Conservation (phyloP, 2,113 vertebrate genomes). For the Dunckerocampus dactyliophorus region DNA sequence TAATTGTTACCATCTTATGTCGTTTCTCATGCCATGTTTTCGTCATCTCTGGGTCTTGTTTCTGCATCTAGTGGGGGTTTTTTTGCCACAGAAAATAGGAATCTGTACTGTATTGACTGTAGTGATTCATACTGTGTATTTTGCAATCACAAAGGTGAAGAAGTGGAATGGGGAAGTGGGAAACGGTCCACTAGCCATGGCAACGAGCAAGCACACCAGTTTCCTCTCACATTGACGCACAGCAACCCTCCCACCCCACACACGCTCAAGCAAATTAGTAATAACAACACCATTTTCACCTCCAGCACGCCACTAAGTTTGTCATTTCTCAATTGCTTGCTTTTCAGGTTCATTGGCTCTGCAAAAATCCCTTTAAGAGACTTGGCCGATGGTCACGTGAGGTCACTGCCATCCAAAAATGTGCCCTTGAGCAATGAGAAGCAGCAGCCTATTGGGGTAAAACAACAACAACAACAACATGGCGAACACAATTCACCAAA, state of each 20-base stretch:
- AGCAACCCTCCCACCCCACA: no score
- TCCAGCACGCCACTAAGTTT: background rate
- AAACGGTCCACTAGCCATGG: background rate
- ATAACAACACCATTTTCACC: background rate
- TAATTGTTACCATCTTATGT: conserved; percentile 46
- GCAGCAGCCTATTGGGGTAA: conserved; percentile 83
- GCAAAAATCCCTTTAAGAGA: conserved; percentile 81
- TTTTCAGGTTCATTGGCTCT: conserved; percentile 81
- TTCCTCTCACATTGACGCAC: background rate
- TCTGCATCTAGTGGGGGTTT: background rate
- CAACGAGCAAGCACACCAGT: background rate
- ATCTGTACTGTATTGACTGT: background rate
- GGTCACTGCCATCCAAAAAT: conserved; percentile 81
- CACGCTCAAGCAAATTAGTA: no score
- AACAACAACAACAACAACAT: conserved; percentile 18
- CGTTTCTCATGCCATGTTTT: conserved; percentile 3
- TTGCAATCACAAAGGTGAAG: conserved; percentile 25
- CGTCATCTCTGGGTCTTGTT: background rate
- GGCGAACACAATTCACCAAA: background rate
- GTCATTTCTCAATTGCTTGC: conserved; percentile 27
- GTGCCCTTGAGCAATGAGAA: conserved; percentile 83
- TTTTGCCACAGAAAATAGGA: background rate
- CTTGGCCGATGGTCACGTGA: conserved; percentile 78
- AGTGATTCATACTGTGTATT: background rate
- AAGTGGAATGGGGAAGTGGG: conserved; percentile 55